Evolutionary conservation across 2,113 vertebrate genomes (phyloP).

Genomic region (Dipodomys spectabilis): DNA sequence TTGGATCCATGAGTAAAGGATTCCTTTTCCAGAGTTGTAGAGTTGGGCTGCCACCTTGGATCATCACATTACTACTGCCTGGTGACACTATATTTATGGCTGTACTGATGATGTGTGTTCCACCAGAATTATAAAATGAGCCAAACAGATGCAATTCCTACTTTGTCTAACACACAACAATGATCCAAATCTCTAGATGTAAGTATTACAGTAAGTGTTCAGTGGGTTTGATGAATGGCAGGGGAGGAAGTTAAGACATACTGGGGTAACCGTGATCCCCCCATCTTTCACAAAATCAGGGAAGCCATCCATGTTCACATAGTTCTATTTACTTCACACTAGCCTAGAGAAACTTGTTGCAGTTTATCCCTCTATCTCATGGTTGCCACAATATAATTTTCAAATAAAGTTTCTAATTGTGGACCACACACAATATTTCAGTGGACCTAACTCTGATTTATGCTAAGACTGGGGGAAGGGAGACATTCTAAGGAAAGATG

Average conservation of each 20-base stretch:
- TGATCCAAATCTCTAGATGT: not conserved
- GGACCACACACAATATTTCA: constrained; percentile 78
- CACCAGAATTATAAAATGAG: not conserved
- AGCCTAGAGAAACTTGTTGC: constrained; percentile 74
- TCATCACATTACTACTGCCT: not conserved
- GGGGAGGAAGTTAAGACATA: not conserved
- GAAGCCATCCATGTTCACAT: constrained; percentile 62
- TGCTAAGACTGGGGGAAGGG: constrained; percentile 45
- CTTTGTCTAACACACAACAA: not conserved
- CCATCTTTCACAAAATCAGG: constrained; percentile 58
- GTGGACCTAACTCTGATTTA: constrained; percentile 68
- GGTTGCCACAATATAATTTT: constrained; percentile 75
- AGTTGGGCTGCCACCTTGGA: not conserved
- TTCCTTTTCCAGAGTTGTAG: not conserved
- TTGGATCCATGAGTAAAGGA: not conserved
- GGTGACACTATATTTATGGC: not conserved
- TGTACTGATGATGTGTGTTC: not conserved
- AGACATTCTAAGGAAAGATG: constrained; percentile 61
- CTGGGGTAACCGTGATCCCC: not conserved
- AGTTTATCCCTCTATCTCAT: constrained; percentile 72
- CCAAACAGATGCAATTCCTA: constrained; percentile 26
- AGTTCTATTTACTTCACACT: constrained; percentile 73
- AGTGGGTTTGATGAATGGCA: constrained; percentile 12
- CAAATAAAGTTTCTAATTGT: constrained; percentile 74
- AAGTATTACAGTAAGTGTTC: not conserved